Evolutionary conservation across 2,113 vertebrate genomes (phyloP).

Genomic region (Atlantisia rogersi): DNA sequence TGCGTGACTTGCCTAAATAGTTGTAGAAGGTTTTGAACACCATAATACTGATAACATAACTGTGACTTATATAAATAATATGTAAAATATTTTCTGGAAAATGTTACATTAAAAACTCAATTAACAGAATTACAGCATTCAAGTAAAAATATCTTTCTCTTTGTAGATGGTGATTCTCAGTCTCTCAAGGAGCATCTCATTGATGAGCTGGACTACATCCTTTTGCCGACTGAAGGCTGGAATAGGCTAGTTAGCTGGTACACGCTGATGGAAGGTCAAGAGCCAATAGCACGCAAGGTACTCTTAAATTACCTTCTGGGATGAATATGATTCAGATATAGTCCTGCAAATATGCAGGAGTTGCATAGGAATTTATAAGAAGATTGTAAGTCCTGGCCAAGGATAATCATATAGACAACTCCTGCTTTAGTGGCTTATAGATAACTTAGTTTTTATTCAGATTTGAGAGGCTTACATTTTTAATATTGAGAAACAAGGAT

Average conservation of each 20-base stretch:
- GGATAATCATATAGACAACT: background rate
- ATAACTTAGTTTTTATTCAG: background rate
- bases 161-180: constrained; percentile 90
- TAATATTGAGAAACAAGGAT: background rate
- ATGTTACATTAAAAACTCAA: background rate
- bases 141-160: constrained; percentile 40
- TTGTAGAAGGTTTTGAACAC: background rate
- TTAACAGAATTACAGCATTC: background rate
- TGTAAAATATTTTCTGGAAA: background rate
- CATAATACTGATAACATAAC: background rate
- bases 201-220: constrained; percentile 97
- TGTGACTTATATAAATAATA: background rate
- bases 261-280: constrained; percentile 88
- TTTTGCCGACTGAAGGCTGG: constrained; percentile 97
- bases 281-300: constrained; percentile 98
- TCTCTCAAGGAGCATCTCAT: constrained; percentile 98
- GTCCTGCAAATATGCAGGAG: background rate
- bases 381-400: background rate
- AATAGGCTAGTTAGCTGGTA: constrained; percentile 99
- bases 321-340: background rate
- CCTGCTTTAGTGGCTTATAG: background rate
- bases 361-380: background rate
- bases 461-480: background rate
- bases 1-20: background rate
- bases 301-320: background rate